Base-by-base conservation (phyloP, 1,140 invertebrate genomes). In the Ceratosolen fusciceps region DNA sequence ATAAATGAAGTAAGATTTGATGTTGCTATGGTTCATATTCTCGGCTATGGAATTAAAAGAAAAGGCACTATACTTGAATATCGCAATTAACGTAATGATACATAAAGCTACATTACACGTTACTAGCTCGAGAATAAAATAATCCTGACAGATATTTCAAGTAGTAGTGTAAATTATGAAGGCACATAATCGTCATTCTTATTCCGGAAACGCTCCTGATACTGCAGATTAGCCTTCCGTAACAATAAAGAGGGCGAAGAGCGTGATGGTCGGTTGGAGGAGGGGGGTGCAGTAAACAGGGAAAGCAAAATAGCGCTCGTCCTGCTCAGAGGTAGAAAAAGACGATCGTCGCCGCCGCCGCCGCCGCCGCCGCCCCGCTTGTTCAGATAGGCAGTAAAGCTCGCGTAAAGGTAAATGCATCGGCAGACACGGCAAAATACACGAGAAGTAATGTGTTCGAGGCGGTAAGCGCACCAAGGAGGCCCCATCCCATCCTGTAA, bases 201-300 rank as follows among this genome's bases (percentile, higher is more conserved):
- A 21, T 29, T 26, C 49, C 70, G 70, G 52, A 56, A 58, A 73
- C 0, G 1, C 26, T 56, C n/a, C 70, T 8, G 26, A 52, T 4
- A 31, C 47, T 29, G 54, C 24, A 60, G 29, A 74, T 74, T 24
- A 60, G 19, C 21, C 34, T 58, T 56, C 52, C 7, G 43, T 54
- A 72, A 72, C 49, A 56, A 72, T 72, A 54, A 72, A 54, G n/a
- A 37, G 19, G 5, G 21, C 31, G 29, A 31, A n/a, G n/a, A n/a
- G n/a, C n/a, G n/a, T n/a, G n/a, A n/a, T n/a, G n/a, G n/a, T n/a
- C n/a, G n/a, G n/a, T n/a, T n/a, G n/a, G 29, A 26, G 49, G 29
- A 10, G 24, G 47, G 31, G 1, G n/a, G 49, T 37, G 37, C 54
- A 54, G n/a, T 49, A 47, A 34, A 72, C 31, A 37, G 2, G n/a